Evolutionary conservation across 2,888 invertebrate species (phyloP), one percentile per base, ranked within the genome.

Genomic region (Hydroisotoma schaefferi): DNA sequence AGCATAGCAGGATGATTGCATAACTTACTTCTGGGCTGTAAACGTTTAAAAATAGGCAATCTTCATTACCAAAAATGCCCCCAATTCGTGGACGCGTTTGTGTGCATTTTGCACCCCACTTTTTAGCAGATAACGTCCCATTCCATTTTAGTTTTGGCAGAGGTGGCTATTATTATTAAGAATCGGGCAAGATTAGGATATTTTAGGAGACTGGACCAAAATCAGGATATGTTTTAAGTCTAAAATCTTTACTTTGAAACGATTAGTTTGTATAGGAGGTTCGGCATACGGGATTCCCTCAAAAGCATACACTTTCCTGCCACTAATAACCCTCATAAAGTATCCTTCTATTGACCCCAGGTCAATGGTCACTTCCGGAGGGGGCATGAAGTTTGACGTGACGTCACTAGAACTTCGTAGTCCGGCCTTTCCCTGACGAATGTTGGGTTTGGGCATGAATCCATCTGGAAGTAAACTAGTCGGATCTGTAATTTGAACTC

Each of bases 231-330:
- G 12, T 23, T 18, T 12, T 3, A 46, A 33, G 8, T 20, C 2
- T 29, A 27, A 1, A 28, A 15, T 28, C 6, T 15, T 28, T 20
- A 27, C 1, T 22, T 15, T 47, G 59, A 70, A 70, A 1, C 70
- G 55, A 1, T 59, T 28, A 1, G 62, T 38, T 25, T 55, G 52
- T 3, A 62, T 44, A 1, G 71, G 71, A 12, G 61, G 59, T 43
- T 68, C 60, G 0, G 71, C 69, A 29, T 68, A 71, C 2, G 65
- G 63, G n/a, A 71, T 65, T 1, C 63, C 63, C 48, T 69, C 71
- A 55, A 65, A 71, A 0, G 71, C 65, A 23, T 62, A 53, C 3
- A 65, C 46, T 22, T 64, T 25, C 37, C 64, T 60, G 1, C 67
- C 70, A 55, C 61, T 63, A 6, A 68, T 55, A 15, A 63, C 63